A percentile compares a stretch with the other conserved stretches of the same genome.
Evolutionary conservation across 2,797 vertebrate genomes (phyloP).

Genomic region (Moxostoma hubbsi): DNA sequence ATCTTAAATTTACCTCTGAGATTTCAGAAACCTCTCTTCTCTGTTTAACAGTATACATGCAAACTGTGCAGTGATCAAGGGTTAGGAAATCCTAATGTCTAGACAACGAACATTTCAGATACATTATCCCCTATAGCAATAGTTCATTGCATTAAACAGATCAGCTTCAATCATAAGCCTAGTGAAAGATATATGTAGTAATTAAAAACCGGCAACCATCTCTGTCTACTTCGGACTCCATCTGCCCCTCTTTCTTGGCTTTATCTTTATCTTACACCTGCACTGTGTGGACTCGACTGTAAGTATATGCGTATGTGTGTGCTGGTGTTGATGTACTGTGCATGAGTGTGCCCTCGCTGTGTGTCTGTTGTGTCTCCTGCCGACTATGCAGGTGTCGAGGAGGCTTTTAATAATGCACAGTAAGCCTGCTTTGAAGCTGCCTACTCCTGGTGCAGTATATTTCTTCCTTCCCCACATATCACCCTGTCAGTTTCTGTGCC

Average conservation of each 20-base stretch:
- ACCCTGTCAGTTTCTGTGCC: slow-evolving; percentile 63
- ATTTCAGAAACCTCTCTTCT: neutral
- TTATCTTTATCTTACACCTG: slow-evolving; percentile 55
- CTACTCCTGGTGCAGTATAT: slow-evolving; percentile 56
- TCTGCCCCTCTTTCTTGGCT: slow-evolving; percentile 38
- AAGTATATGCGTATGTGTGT: neutral
- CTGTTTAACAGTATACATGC: neutral
- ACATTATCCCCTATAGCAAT: slow-evolving; percentile 29
- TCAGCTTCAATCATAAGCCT: slow-evolving; percentile 3
- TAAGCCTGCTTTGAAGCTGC: slow-evolving; percentile 64
- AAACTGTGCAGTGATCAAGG: neutral
- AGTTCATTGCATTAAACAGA: slow-evolving; percentile 28
- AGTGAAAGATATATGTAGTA: slow-evolving; percentile 8
- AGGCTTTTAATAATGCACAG: slow-evolving; percentile 68
- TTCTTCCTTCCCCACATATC: slow-evolving; percentile 58
- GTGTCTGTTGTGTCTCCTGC: slow-evolving; percentile 30
- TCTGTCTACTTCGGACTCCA: slow-evolving; percentile 17
- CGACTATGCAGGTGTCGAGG: slow-evolving; percentile 62
- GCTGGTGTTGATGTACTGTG: slow-evolving; percentile 1
- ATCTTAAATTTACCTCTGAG: neutral
- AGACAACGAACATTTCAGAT: slow-evolving; percentile 4
- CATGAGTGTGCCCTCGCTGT: neutral
- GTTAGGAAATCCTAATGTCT: slow-evolving; percentile 8
- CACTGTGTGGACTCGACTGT: neutral
- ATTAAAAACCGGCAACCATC: neutral